These are phyloP conservation scores for Distichodus sexfasciatus DNA, from an alignment of 2,797 vertebrate genomes.

Conservation along the genomic window DNA sequence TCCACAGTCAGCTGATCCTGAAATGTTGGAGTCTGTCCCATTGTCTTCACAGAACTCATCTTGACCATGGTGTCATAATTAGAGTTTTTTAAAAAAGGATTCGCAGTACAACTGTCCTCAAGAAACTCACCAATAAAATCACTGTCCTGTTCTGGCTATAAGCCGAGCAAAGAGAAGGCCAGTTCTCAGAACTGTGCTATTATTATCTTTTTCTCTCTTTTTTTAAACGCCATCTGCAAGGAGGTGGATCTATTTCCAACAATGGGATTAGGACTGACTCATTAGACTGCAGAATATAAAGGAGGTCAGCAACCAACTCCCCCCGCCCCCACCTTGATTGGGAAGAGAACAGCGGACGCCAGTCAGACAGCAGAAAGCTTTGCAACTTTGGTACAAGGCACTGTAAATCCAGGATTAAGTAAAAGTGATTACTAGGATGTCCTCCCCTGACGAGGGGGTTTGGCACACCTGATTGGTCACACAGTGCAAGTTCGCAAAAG, in stretches of 20 bases:
- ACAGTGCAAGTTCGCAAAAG: conserved; percentile 13
- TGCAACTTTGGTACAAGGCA: conserved; percentile 37
- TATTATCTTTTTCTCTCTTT: conserved; percentile 38
- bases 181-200: conserved; percentile 30
- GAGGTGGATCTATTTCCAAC: conserved; percentile 33
- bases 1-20: not conserved
- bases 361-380: conserved; percentile 23
- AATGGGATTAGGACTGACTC: conserved; percentile 16
- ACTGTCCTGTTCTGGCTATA: conserved; percentile 1
- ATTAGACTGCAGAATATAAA: conserved; percentile 24
- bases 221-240: conserved; percentile 22
- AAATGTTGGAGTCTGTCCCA: not conserved
- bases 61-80: not conserved
- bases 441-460: conserved; percentile 15
- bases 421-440: conserved; percentile 49
- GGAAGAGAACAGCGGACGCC: not conserved
- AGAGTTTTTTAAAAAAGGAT: not conserved
- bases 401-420: conserved; percentile 38
- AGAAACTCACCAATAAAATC: not conserved
- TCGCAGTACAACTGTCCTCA: not conserved
- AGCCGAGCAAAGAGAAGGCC: not conserved
- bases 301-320: not conserved
- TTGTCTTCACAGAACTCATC: no score
- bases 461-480: conserved; percentile 7
- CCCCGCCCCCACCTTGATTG: conserved; percentile 6